phyloP scores from a whole-genome alignment of 2,888 invertebrate species.

The Timema podura region DNA sequence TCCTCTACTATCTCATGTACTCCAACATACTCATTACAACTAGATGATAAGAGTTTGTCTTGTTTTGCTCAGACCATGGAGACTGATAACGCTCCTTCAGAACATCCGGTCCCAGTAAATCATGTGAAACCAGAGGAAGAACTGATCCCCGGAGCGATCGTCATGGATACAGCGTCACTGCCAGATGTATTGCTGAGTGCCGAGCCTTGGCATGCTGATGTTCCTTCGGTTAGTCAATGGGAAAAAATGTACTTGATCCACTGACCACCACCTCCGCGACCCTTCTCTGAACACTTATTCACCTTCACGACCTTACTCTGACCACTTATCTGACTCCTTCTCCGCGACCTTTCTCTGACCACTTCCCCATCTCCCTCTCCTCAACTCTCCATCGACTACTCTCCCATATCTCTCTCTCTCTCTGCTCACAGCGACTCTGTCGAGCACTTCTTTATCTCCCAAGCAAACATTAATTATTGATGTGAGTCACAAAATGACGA shows the following conservation, averaged over 20 bases:
- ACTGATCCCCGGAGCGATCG: constrained; percentile 10
- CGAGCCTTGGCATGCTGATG: constrained; percentile 59
- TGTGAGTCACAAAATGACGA: not conserved
- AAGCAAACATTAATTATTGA: no score
- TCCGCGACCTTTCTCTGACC: no score
- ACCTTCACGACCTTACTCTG: not conserved
- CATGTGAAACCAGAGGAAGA: not conserved
- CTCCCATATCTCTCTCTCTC: not conserved
- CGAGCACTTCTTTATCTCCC: no score
- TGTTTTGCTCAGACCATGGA: no score
- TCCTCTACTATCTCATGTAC: no score
- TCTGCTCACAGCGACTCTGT: no score
- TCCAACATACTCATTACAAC: no score
- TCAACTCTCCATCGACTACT: not conserved
- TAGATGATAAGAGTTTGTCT: no score
- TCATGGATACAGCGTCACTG: constrained; percentile 42
- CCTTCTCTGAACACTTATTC: not conserved
- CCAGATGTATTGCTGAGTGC: constrained; percentile 53
- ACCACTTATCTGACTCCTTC: not conserved
- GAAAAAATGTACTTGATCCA: not conserved
- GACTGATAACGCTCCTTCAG: no score
- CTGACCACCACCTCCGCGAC: not conserved
- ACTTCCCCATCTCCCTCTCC: not conserved
- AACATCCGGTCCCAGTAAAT: not conserved
- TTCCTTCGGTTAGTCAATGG: constrained; percentile 50